A percentile compares a stretch with the other conserved stretches of the same genome.
Evolutionary conservation across 2,888 invertebrate genomes (phyloP).

Genomic region (Cosmia trapezina): DNA sequence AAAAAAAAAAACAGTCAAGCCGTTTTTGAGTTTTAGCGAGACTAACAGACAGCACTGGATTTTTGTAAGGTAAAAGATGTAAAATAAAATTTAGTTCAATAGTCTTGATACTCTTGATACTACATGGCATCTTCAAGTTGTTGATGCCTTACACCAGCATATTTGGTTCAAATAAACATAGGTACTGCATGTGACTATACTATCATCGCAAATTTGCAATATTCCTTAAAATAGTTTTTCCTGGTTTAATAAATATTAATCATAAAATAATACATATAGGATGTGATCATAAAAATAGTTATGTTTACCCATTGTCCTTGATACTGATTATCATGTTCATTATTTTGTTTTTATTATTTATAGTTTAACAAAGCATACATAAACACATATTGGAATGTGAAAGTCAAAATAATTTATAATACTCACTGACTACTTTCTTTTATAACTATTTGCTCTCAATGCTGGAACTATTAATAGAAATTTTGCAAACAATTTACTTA

Average conservation of each 20-base stretch:
- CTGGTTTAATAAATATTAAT: neutral
- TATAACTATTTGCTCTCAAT: slow-evolving; percentile 11
- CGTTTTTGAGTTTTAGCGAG: too few relatives aligned
- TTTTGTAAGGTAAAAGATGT: too few relatives aligned
- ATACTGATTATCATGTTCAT: slow-evolving; percentile 1
- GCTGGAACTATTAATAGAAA: neutral
- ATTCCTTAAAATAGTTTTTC: neutral
- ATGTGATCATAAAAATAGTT: neutral
- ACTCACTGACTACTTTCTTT: neutral
- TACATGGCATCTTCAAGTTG: neutral
- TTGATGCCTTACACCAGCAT: neutral
- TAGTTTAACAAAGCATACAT: neutral
- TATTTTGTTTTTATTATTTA: neutral
- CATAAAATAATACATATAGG: too few relatives aligned
- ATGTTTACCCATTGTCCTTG: neutral
- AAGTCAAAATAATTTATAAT: slow-evolving; percentile 19
- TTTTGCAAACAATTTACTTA: neutral
- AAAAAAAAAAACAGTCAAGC: too few relatives aligned
- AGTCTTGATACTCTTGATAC: neutral
- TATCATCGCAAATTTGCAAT: neutral
- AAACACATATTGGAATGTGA: slow-evolving; percentile 25
- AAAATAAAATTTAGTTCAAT: neutral
- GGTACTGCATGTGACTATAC: too few relatives aligned
- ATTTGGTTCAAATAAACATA: slow-evolving; percentile 3
- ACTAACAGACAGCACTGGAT: too few relatives aligned